Base-by-base conservation (phyloP, 2,113 vertebrate genomes). In the Mungos mungo region DNA sequence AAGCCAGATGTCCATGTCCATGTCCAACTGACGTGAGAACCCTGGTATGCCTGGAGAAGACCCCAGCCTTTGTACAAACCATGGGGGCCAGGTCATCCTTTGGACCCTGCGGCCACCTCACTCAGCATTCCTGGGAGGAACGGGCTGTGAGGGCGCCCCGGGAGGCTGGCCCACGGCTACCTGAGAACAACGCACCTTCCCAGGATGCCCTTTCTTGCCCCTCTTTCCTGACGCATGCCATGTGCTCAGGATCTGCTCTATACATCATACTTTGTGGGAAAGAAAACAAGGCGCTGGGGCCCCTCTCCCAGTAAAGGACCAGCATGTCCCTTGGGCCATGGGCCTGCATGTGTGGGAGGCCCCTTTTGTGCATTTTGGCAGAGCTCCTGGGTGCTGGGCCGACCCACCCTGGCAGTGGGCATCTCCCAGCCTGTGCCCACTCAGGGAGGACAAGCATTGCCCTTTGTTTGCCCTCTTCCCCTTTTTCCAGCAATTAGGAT, bases 1-100 rank as follows among this genome's bases (percentile, higher is more conserved):
- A 57, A 95, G 93, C 96, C 95, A 80, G 79, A 88, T 69, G 93
- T 96, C 95, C 79, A 68, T 65, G 93, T 84, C 76, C 47, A 1
- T 23, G 21, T 77, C 21, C 84, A 86, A 88, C n/a, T 35, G 93
- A 93, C 54, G 7, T 0, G 13, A 41, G 54, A 45, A 71, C 69
- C 66, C 77, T 7, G 41, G 10, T 21, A 45, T 1, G 23, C 45
- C 60, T 27, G 5, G 60, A 54, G 88, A 45, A 88, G 95, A 47
- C 72, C 90, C 91, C 23, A 3, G 68, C 82, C 92, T 57, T 25
- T 7, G 52, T 71, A 35, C 31, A 21, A 13, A 10, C 33, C 10
- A 0, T 7, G 7, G 13, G 3, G 19, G 47, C 72, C 66, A 14
- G 41, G 35, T 33, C 23, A 21, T 38, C 71, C 93, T 66, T 12